Evolutionary conservation across 1,140 invertebrate genomes (phyloP), one percentile per base, ranked within the genome.

Genomic region (Scaptomyza montana): DNA sequence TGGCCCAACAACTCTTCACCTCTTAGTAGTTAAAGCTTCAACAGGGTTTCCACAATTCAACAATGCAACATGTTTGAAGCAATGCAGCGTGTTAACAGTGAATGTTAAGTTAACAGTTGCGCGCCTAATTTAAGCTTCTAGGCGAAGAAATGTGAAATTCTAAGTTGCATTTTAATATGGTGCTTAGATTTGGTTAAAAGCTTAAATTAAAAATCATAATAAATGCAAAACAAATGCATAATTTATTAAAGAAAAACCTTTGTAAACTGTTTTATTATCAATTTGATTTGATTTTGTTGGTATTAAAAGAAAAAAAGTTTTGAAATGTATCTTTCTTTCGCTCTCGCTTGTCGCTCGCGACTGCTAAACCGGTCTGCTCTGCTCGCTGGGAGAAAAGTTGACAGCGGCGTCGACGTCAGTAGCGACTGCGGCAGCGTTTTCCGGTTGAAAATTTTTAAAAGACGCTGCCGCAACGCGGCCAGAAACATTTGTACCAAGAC

Each of bases 401-500:
- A 66, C 33, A 36, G 10, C 41, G 10, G 45, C 68, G 21, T 36
- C 49, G 6, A n/a, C 55, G 39, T 10, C 43, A 6, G 19, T 61
- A 2, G 2, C 28, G 21, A n/a, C 66, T n/a, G 21, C n/a, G 51
- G 60, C 59, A 59, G 65, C 55, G 60, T 84, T 85, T 85, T 78
- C 77, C 74, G 76, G 73, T 71, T 74, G 76, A 87, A 90, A 91
- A 92, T 85, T 92, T 92, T 92, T 92, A 92, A 90, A 92, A 92
- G 90, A 92, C 90, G 90, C 82, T 90, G 90, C 84, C 78, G 80
- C 75, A 80, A 73, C 85, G 70, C 74, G 66, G 66, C 63, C 61
- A 51, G 86, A 79, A 92, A 92, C 90, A 92, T 92, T 92, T 92
- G 90, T 90, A 91, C 74, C 73, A 78, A 85, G 87, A 90, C 89